phyloP scores from a whole-genome alignment of 2,888 invertebrate genomes.

The Leptopterna dolabrata region DNA sequence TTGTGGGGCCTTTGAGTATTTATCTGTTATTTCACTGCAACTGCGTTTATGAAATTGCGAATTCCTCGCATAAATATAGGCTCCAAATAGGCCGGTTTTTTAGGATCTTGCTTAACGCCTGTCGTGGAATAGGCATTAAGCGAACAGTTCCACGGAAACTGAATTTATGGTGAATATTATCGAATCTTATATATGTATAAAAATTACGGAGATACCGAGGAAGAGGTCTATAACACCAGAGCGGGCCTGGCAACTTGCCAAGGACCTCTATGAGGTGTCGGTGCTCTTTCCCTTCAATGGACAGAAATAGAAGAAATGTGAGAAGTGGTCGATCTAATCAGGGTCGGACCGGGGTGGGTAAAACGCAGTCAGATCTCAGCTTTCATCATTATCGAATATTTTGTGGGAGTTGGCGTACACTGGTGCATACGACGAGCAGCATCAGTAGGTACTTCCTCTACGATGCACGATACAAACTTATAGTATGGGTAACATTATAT shows the following conservation, averaged over 20 bases:
- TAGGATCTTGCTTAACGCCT: no score
- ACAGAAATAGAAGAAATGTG: constrained; percentile 47
- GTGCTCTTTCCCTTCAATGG: constrained; percentile 40
- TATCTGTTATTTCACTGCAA: no score
- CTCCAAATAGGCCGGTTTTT: no score
- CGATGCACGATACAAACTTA: no score
- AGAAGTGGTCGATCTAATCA: constrained; percentile 45
- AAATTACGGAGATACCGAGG: background rate
- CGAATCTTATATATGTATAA: background rate
- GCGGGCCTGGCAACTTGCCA: background rate
- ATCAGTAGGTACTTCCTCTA: no score
- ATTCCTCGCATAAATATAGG: no score
- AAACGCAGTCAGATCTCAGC: background rate
- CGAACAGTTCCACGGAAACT: no score
- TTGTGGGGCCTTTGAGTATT: no score
- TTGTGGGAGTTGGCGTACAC: background rate
- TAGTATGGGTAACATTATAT: no score
- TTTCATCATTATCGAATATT: background rate
- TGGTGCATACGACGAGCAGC: no score
- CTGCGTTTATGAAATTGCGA: no score
- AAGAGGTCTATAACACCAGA: background rate
- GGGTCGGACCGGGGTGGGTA: background rate
- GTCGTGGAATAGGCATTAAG: no score
- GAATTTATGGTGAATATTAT: background rate
- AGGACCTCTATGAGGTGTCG: constrained; percentile 10